Conservation (phyloP, 2,113 vertebrate genomes). For the Plotosus lineatus region DNA sequence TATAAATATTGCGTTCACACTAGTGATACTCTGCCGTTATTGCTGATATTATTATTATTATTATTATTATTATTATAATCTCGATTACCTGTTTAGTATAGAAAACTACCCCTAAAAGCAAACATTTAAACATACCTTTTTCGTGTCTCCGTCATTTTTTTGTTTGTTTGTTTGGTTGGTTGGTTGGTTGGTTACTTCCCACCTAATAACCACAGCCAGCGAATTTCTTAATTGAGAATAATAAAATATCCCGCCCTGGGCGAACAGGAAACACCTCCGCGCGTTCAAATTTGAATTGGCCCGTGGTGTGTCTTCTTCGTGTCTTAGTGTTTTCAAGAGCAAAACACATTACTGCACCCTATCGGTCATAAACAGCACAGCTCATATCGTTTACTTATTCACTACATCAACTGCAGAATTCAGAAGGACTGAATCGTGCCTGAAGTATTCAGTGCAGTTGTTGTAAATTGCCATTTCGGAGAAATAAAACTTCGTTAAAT, state of each 20-base stretch:
- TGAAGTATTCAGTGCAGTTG: no score
- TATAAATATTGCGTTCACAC: no score
- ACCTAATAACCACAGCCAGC: not conserved
- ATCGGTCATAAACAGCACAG: not conserved
- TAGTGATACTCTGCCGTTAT: no score
- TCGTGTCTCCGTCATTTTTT: slow-evolving; percentile 46
- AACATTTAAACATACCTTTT: slow-evolving; percentile 45
- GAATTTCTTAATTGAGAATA: not conserved
- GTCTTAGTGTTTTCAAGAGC: not conserved
- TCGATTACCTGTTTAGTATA: not conserved
- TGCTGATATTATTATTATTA: not conserved
- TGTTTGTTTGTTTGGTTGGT: no score
- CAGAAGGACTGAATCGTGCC: no score
- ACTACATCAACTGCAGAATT: no score
- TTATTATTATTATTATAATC: not conserved
- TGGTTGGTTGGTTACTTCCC: not conserved
- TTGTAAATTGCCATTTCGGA: no score
- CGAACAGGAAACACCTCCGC: not conserved
- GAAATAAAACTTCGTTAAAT: no score
- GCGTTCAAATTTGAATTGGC: slow-evolving; percentile 50
- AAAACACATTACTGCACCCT: not conserved
- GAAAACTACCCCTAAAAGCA: no score
- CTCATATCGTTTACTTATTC: not conserved
- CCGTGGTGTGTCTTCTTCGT: not conserved
- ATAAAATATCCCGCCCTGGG: not conserved